phyloP scores from a whole-genome alignment of 2,797 vertebrate species.

The Melanotaenia boesemani region DNA sequence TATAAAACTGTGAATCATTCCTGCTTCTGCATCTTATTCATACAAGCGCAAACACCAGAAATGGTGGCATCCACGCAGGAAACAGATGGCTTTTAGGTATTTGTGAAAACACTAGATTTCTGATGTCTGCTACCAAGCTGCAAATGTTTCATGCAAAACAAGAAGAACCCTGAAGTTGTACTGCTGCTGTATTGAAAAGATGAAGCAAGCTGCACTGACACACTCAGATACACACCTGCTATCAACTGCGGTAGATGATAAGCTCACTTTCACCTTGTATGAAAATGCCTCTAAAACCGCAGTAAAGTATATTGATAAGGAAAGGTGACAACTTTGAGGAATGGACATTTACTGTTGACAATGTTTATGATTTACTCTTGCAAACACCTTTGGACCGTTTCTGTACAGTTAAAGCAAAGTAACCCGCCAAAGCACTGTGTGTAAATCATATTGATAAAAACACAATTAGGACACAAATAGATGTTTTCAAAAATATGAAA shows the following conservation, averaged over 20 bases:
- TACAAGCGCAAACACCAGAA: too few species aligned
- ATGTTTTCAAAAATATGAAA: too few species aligned
- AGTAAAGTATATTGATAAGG: slow-evolving; percentile 42
- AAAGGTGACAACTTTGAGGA: slow-evolving; percentile 37
- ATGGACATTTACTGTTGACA: slow-evolving; percentile 16
- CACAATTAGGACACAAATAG: not conserved
- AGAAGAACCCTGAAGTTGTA: slow-evolving; percentile 38
- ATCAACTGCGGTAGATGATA: slow-evolving; percentile 59
- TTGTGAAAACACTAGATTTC: slow-evolving; percentile 30
- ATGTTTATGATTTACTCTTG: not conserved
- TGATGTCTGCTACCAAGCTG: slow-evolving; percentile 32
- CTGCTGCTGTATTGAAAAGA: slow-evolving; percentile 50
- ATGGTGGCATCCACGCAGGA: not conserved
- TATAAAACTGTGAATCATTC: not conserved
- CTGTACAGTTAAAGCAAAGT: not conserved
- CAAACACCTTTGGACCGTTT: not conserved
- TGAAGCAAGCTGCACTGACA: slow-evolving; percentile 39
- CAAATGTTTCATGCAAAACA: slow-evolving; percentile 49
- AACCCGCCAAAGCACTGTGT: not conserved
- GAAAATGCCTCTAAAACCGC: slow-evolving; percentile 27
- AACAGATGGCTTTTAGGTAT: slow-evolving; percentile 34
- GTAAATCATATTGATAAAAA: not conserved
- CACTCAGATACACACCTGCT: slow-evolving; percentile 12
- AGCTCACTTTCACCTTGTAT: slow-evolving; percentile 42
- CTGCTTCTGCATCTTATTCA: not conserved